A percentile compares a stretch with the other conserved stretches of the same genome.
These are phyloP conservation scores for Apodemus sylvaticus DNA, from an alignment of 2,113 vertebrate genomes.

Conservation along the genomic window DNA sequence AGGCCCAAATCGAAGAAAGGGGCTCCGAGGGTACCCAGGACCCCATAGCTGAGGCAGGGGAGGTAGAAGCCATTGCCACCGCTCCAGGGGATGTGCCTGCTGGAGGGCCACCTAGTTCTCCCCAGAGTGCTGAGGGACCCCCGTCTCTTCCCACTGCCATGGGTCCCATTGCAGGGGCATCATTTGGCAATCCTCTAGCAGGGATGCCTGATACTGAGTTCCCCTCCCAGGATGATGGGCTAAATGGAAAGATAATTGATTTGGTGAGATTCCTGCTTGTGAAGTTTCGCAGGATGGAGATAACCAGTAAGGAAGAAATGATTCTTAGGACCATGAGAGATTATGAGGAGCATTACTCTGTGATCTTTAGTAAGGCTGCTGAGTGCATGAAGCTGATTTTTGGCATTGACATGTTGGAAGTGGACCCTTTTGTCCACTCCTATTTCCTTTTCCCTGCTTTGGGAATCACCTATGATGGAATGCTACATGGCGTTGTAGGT, in stretches of 20 bases:
- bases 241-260: not conserved
- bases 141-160: not conserved
- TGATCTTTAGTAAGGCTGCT: not conserved
- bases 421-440: not conserved
- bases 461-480: not conserved
- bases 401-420: not conserved
- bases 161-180: too few relatives aligned
- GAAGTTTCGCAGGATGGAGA: not conserved
- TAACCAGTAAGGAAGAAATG: not conserved
- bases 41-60: not conserved
- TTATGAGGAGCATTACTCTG: not conserved
- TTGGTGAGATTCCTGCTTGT: not conserved
- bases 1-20: not conserved
- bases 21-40: not conserved
- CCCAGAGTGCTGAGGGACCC: not conserved
- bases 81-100: not conserved
- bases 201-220: too few relatives aligned
- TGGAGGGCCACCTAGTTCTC: not conserved
- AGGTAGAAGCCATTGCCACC: not conserved
- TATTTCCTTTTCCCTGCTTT: not conserved
- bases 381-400: not conserved
- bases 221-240: too few relatives aligned
- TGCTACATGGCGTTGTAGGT: not conserved
- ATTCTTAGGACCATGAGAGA: not conserved
- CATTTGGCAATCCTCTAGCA: not conserved